These are phyloP conservation scores for Ypsolopha scabrella DNA, from an alignment of 2,888 invertebrate species.

Conservation along the genomic window DNA sequence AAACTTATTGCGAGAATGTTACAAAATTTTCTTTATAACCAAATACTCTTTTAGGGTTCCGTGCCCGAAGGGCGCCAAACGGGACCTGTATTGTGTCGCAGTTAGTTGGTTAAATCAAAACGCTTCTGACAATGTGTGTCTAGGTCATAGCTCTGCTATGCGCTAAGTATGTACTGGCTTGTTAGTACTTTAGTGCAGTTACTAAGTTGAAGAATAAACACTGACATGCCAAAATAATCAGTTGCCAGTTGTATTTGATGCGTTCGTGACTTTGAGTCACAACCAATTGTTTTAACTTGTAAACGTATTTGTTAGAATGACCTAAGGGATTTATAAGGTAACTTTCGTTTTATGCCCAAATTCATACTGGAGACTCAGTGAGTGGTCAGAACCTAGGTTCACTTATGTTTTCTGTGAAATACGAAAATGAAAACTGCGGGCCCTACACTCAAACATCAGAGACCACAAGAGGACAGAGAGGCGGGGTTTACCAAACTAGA, in stretches of 20 bases:
- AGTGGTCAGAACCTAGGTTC: too few relatives aligned
- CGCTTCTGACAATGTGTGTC: constrained; percentile 2
- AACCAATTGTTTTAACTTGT: too few relatives aligned
- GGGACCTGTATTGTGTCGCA: too few relatives aligned
- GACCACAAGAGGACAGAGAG: constrained; percentile 91
- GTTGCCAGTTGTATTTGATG: not conserved
- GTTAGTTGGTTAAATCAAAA: too few relatives aligned
- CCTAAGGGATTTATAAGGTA: too few relatives aligned
- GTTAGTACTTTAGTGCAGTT: not conserved
- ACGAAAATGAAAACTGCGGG: too few relatives aligned
- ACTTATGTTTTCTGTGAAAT: too few relatives aligned
- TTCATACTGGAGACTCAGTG: too few relatives aligned
- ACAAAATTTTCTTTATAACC: constrained; percentile 14
- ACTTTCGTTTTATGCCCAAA: too few relatives aligned
- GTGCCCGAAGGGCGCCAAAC: too few relatives aligned
- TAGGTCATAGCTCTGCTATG: constrained; percentile 3
- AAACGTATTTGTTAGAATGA: too few relatives aligned
- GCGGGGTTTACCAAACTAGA: constrained; percentile 76
- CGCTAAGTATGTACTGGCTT: not conserved
- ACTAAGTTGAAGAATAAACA: not conserved
- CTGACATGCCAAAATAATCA: not conserved
- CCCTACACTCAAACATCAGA: constrained; percentile 97
- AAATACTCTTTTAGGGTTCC: constrained; percentile 6
- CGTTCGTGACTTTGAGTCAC: not conserved
- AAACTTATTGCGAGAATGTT: constrained; percentile 27